Percentiles rank a stretch among this genome's conserved stretches.
phyloP scores from a whole-genome alignment of 2,113 vertebrate species.

The Leucoraja erinaceus region DNA sequence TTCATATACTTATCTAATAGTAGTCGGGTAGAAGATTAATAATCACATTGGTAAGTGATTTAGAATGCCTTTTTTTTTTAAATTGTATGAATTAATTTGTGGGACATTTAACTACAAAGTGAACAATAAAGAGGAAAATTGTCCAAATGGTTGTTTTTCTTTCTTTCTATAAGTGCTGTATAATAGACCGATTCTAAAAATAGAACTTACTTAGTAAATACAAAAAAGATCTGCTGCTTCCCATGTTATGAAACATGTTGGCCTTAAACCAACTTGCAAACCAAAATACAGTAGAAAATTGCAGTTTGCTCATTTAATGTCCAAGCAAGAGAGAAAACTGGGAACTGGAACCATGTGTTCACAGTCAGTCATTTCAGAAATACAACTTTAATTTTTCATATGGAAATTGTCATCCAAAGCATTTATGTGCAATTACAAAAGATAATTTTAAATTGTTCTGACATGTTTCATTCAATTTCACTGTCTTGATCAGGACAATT shows the following conservation, averaged over 20 bases:
- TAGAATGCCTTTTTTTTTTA: background rate
- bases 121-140: background rate
- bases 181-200: background rate
- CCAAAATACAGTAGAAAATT: background rate
- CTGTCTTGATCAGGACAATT: background rate
- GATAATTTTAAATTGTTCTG: slow-evolving; percentile 22
- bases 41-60: background rate
- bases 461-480: slow-evolving; percentile 12
- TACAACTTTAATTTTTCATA: background rate
- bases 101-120: background rate
- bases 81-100: background rate
- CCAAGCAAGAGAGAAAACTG: background rate
- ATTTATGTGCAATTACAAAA: background rate
- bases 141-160: background rate
- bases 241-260: background rate
- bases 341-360: slow-evolving; percentile 7
- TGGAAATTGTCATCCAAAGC: slow-evolving; percentile 8
- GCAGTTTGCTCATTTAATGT: background rate
- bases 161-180: background rate
- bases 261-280: background rate
- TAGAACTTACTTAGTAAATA: background rate
- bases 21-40: too few relatives aligned
- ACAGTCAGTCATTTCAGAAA: background rate
- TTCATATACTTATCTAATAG: background rate
- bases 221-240: background rate